These are phyloP conservation scores for Ciconia stormi DNA, from an alignment of 2,113 vertebrate species.

Conservation along the genomic window DNA sequence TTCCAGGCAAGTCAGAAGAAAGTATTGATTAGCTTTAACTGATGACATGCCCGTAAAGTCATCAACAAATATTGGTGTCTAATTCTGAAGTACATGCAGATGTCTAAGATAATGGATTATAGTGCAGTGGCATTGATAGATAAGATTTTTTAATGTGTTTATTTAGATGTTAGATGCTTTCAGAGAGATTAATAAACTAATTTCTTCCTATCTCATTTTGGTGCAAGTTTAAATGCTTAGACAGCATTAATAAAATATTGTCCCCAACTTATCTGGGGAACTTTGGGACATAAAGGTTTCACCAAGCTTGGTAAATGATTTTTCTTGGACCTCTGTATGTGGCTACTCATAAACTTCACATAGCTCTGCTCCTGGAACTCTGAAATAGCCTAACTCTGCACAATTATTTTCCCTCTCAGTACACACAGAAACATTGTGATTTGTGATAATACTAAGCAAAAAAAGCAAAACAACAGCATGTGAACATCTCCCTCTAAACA, in stretches of 20 bases:
- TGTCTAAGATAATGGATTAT: neutral
- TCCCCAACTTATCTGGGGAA: neutral
- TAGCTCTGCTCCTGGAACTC: neutral
- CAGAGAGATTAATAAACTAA: neutral
- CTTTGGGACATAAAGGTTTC: neutral
- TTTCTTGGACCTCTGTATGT: neutral
- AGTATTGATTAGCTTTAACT: constrained; percentile 25
- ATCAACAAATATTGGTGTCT: neutral
- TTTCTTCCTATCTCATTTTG: neutral
- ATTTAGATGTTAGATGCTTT: neutral
- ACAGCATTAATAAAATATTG: neutral
- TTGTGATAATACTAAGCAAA: neutral
- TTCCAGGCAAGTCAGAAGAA: neutral
- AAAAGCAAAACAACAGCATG: neutral
- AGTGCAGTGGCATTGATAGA: neutral
- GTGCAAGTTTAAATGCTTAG: neutral
- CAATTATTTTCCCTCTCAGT: neutral
- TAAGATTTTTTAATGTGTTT: neutral
- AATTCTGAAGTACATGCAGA: neutral
- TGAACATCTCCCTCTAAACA: neutral
- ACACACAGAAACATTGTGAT: neutral
- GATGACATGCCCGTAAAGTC: neutral
- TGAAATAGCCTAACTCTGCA: neutral
- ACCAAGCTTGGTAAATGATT: neutral
- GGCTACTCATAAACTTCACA: neutral